Conservation (phyloP, 2,888 invertebrate species). For the Maniola hyperantus region DNA sequence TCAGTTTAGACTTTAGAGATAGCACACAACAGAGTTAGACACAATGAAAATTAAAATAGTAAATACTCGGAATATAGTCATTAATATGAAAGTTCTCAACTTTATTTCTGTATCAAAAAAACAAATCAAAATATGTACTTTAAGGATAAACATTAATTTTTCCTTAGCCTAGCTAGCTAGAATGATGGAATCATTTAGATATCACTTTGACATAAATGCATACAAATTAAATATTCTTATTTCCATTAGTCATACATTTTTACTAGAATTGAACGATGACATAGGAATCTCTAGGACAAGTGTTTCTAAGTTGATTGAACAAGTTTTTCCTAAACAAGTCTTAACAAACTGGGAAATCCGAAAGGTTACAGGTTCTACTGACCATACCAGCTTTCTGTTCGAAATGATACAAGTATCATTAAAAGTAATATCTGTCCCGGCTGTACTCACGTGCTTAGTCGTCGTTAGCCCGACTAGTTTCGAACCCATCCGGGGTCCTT, state of each 20-base stretch:
- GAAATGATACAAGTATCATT: no score
- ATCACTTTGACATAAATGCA: constrained; percentile 7
- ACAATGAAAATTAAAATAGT: no score
- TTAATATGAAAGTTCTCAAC: no score
- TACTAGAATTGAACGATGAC: neutral
- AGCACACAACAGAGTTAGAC: no score
- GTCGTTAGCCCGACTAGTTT: no score
- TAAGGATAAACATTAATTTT: constrained; percentile 6
- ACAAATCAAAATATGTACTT: neutral
- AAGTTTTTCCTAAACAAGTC: neutral
- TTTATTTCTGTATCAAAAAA: no score
- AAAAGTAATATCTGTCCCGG: no score
- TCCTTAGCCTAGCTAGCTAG: neutral
- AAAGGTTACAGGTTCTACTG: neutral
- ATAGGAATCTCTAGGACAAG: neutral
- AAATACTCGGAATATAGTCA: no score
- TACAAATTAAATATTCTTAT: neutral
- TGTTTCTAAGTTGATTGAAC: neutral
- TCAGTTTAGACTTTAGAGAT: no score
- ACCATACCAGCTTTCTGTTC: no score
- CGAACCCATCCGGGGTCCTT: no score
- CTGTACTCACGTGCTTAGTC: no score
- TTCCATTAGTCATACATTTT: constrained; percentile 3
- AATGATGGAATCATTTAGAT: constrained; percentile 2
- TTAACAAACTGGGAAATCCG: neutral